Conservation (phyloP, 2,888 invertebrate genomes). For the Geophilus truncorum region DNA sequence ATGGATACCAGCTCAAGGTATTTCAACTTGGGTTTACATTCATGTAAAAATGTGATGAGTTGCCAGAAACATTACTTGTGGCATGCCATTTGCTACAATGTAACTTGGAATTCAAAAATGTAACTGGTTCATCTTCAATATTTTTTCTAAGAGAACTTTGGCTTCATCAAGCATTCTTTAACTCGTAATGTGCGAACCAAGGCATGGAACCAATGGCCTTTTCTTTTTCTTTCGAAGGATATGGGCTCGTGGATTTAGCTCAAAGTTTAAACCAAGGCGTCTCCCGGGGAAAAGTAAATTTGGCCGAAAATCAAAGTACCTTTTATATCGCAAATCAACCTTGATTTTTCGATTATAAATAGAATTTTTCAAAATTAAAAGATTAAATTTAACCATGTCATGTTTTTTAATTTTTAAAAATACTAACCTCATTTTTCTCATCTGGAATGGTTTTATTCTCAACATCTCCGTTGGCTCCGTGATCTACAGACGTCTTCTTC, state of each 20-base stretch:
- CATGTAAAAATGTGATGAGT: background rate
- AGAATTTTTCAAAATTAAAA: no score
- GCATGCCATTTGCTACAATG: no score
- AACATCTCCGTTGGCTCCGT: constrained; percentile 22
- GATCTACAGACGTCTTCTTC: background rate
- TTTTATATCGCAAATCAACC: no score
- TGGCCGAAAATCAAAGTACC: no score
- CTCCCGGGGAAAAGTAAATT: background rate
- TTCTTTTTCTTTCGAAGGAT: background rate
- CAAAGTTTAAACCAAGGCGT: background rate
- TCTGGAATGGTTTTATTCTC: background rate
- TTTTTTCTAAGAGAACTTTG: background rate
- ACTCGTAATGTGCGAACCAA: background rate
- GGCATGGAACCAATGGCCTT: background rate
- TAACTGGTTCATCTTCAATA: no score
- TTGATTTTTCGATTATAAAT: no score
- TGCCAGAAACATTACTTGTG: no score
- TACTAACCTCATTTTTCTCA: constrained; percentile 1
- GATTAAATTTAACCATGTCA: no score
- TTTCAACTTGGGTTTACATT: background rate
- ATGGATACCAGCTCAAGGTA: background rate
- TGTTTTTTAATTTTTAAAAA: background rate
- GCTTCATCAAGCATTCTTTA: background rate
- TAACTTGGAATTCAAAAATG: no score
- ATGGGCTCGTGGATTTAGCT: background rate